phyloP scores from a whole-genome alignment of 1,140 invertebrate species.

The Zaprionus capensis region DNA sequence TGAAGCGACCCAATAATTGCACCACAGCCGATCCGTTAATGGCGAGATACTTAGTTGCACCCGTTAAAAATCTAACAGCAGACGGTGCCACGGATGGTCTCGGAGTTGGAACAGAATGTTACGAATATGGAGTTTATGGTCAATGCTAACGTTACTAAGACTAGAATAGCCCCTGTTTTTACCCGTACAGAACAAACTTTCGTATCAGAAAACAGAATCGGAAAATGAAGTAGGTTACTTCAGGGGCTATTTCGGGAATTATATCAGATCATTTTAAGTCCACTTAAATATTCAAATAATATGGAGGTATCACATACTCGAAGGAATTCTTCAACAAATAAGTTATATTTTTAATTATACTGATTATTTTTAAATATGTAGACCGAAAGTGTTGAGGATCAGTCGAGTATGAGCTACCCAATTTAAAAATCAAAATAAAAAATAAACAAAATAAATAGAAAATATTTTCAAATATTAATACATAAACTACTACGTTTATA shows the following conservation, averaged over 20 bases:
- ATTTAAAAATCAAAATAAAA: background rate
- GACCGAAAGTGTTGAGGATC: background rate
- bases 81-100: background rate
- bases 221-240: background rate
- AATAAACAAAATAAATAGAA: background rate
- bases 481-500: background rate
- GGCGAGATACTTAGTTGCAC: slow-evolving; percentile 45
- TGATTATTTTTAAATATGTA: background rate
- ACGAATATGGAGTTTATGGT: background rate
- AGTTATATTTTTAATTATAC: background rate
- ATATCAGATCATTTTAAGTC: background rate
- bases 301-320: background rate
- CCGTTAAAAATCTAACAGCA: slow-evolving; percentile 46
- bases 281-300: background rate
- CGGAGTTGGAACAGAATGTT: background rate
- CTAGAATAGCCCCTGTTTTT: background rate
- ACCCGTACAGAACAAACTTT: background rate
- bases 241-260: background rate
- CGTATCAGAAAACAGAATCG: background rate
- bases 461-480: background rate
- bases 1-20: slow-evolving; percentile 50
- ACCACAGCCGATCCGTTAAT: slow-evolving; percentile 50
- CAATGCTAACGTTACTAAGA: background rate
- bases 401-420: background rate
- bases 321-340: background rate